Conservation (phyloP, 1,140 invertebrate genomes). For the Cydia fagiglandana region DNA sequence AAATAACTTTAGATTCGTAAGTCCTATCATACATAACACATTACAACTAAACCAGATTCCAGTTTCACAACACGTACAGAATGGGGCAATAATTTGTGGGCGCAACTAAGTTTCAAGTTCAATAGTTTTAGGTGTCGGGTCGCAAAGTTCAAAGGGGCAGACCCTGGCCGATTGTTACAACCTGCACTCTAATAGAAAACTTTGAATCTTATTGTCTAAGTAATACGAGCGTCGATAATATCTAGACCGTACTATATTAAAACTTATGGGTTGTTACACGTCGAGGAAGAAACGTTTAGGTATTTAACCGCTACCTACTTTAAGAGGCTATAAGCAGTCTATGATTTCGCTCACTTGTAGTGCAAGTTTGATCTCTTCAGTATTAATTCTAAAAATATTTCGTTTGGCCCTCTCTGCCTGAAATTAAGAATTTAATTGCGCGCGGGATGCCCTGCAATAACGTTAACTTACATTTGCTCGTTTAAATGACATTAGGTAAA, state of each 20-base stretch:
- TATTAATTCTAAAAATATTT: too few species aligned
- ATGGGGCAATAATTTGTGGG: slow-evolving; percentile 31
- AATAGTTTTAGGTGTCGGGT: slow-evolving; percentile 30
- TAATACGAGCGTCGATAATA: slow-evolving; percentile 3
- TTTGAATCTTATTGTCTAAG: neutral
- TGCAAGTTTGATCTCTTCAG: too few species aligned
- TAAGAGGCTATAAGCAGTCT: neutral
- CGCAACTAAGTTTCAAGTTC: slow-evolving; percentile 30
- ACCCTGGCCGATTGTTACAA: slow-evolving; percentile 24
- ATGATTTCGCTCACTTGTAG: too few species aligned
- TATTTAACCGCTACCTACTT: neutral
- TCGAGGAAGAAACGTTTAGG: neutral
- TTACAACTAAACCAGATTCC: neutral
- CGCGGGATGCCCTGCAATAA: too few species aligned
- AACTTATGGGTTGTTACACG: slow-evolving; percentile 15
- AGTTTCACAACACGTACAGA: slow-evolving; percentile 27
- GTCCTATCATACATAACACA: neutral
- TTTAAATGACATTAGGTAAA: too few species aligned
- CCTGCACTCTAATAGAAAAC: slow-evolving; percentile 18
- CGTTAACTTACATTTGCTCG: too few species aligned
- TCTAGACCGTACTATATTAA: slow-evolving; percentile 18
- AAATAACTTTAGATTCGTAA: too few species aligned
- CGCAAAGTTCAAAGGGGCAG: slow-evolving; percentile 29
- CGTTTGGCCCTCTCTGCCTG: too few species aligned
- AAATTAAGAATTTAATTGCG: too few species aligned